These are phyloP conservation scores for Chloroceryle inda DNA, from an alignment of 2,797 vertebrate species.

Conservation along the genomic window DNA sequence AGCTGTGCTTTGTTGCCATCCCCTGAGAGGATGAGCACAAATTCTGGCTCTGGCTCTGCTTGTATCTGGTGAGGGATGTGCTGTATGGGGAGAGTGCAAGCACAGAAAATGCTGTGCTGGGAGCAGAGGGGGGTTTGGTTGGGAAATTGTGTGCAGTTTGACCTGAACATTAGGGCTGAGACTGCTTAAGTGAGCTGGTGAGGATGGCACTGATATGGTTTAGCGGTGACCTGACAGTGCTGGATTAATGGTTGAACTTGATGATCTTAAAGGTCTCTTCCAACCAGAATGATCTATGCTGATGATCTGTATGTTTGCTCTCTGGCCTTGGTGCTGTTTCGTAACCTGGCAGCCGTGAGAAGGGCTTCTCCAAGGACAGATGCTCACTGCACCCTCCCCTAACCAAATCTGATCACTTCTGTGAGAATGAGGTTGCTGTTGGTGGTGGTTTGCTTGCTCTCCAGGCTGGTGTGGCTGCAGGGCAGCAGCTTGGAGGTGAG, in stretches of 20 bases:
- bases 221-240: not conserved
- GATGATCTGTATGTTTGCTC: rapidly evolving
- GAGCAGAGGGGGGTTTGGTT: not conserved
- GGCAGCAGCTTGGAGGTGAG: not conserved
- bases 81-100: not conserved
- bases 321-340: not conserved
- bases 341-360: not conserved
- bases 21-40: not conserved
- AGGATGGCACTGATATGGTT: not conserved
- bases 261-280: not conserved
- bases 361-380: not conserved
- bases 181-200: not conserved
- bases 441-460: not conserved
- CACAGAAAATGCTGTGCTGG: not conserved
- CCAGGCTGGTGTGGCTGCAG: rapidly evolving
- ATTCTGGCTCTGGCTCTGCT: not conserved
- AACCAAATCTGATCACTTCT: not conserved
- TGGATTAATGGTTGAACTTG: not conserved
- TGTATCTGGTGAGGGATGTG: rapidly evolving
- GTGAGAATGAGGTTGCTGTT: rapidly evolving
- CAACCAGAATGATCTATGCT: not conserved
- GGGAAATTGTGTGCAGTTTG: not conserved
- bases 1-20: not conserved
- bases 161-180: not conserved
- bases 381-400: not conserved